Evolutionary conservation across 2,888 invertebrate species (phyloP), one percentile per base, ranked within the genome.

Genomic region (Ornithoptera priamus): DNA sequence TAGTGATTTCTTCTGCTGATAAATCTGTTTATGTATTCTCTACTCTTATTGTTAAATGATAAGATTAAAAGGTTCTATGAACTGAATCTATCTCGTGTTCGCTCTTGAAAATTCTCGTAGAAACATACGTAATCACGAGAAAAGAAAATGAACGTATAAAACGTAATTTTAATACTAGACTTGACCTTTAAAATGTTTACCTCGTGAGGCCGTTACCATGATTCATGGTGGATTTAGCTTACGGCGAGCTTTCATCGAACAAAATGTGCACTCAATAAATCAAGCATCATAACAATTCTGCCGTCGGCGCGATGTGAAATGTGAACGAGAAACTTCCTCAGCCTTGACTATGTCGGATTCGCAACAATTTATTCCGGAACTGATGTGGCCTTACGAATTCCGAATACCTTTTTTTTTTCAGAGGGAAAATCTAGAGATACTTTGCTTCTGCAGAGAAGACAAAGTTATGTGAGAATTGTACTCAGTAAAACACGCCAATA

Each of bases 201-300:
- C 76, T 72, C 68, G 57, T 50, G 71, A 70, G 77, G 79, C 76
- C 76, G 80, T 86, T 82, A 80, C 74, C 77, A 85, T 87, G 86
- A 87, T 87, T 88, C 86, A 88, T 84, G 74, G 80, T 72, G 74
- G 75, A 76, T 80, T 79, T 76, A 73, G 75, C 78, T 78, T 77
- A 79, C 79, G 76, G 74, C 75, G 75, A 78, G 80, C 79, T 84
- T 80, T 81, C 81, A 81, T 64, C 67, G 78, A 81, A 80, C 83
- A 83, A 82, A 85, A 84, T 84, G 83, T 82, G 80, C 82, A 84
- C 78, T 80, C 82, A 74, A 87, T 89, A 89, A 89, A 88, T 88
- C 88, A 88, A 80, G 77, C 81, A 85, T 83, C 83, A 84, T 86
- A 87, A 87, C 86, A 88, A 84, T 86, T 72, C 71, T 71, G 65